Percentiles rank a stretch among this genome's conserved stretches.
Evolutionary conservation across 2,113 vertebrate species (phyloP).

Genomic region (Poecilia latipinna): DNA sequence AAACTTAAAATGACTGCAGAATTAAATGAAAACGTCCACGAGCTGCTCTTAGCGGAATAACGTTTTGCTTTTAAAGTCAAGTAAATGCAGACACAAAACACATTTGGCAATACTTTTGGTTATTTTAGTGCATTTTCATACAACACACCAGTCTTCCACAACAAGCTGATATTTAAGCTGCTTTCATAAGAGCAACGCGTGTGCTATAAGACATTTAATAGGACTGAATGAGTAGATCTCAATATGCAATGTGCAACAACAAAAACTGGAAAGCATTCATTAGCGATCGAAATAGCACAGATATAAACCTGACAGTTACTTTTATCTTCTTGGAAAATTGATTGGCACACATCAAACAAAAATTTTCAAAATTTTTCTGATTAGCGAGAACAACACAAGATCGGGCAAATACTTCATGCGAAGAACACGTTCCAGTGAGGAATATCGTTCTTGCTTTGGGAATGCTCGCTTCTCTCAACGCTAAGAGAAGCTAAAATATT

Average conservation of each 20-base stretch:
- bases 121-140: not conserved
- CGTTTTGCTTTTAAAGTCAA: constrained; percentile 18
- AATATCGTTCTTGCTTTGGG: not conserved
- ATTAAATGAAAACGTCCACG: constrained; percentile 23
- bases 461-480: not conserved
- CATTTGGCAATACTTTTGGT: not conserved
- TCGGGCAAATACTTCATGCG: not conserved
- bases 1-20: not conserved
- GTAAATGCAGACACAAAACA: constrained; percentile 6
- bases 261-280: not conserved
- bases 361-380: not conserved
- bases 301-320: too few species aligned
- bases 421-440: not conserved
- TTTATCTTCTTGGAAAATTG: not conserved
- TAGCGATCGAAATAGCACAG: too few species aligned
- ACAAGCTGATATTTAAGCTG: constrained; percentile 5
- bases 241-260: not conserved
- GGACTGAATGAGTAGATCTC: not conserved
- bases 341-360: not conserved
- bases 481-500: too few species aligned
- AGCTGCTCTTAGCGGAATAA: not conserved
- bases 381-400: not conserved
- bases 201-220: constrained; percentile 5
- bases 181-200: constrained; percentile 13
- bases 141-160: not conserved